Conservation (phyloP, 2,113 vertebrate species). For the Orthonyx spaldingii region DNA sequence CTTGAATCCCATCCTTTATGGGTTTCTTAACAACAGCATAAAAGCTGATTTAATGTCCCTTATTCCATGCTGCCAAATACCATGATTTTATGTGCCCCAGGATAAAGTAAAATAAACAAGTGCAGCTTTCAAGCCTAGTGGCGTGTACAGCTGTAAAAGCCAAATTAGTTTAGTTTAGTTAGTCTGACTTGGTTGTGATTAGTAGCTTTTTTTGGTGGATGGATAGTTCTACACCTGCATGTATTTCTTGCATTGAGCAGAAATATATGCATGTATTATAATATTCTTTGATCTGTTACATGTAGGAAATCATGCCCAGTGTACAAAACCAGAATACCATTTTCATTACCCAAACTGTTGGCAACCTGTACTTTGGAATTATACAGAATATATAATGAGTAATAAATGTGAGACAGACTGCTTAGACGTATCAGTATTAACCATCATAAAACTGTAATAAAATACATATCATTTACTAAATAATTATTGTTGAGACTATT, state of each 20-base stretch:
- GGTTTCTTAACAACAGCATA: constrained; percentile 83
- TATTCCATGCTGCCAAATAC: constrained; percentile 72
- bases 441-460: constrained; percentile 31
- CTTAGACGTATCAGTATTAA: neutral
- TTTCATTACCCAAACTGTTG: neutral
- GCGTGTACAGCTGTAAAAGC: neutral
- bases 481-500: constrained; percentile 4
- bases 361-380: constrained; percentile 33
- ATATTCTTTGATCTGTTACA: neutral
- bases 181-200: neutral
- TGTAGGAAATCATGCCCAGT: neutral
- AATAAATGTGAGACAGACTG: neutral
- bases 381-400: neutral
- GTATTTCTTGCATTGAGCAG: constrained; percentile 4
- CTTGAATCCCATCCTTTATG: constrained; percentile 82
- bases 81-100: constrained; percentile 45
- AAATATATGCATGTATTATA: neutral
- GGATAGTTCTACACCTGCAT: neutral
- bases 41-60: constrained; percentile 80
- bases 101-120: constrained; percentile 3
- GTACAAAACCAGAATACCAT: neutral
- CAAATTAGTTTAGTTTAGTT: neutral
- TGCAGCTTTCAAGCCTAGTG: neutral
- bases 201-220: neutral
- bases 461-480: neutral